Conservation (phyloP, 2,888 invertebrate species). For the Listrodromus nycthemerus region DNA sequence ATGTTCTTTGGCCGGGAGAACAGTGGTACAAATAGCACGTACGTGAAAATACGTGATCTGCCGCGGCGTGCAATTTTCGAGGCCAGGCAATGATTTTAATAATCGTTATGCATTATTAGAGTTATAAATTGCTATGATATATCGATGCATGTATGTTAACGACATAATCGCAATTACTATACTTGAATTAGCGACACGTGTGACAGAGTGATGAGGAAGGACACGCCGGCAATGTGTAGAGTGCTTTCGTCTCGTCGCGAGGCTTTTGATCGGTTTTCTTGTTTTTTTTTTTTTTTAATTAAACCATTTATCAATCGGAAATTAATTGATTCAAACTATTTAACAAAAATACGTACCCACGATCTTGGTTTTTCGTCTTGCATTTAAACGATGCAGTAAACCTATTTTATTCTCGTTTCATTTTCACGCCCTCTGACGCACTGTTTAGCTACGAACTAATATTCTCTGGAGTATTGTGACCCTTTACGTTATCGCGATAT, state of each 20-base stretch:
- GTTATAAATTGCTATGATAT: slow-evolving; percentile 56
- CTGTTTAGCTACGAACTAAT: not conserved
- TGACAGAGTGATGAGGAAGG: slow-evolving; percentile 61
- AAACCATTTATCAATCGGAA: slow-evolving; percentile 31
- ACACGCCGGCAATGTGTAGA: slow-evolving; percentile 68
- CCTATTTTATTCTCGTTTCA: slow-evolving; percentile 16
- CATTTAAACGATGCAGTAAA: slow-evolving; percentile 23
- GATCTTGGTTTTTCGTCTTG: slow-evolving; percentile 26
- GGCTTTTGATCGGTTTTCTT: slow-evolving; percentile 55
- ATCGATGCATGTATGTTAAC: slow-evolving; percentile 60
- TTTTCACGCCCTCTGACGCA: not conserved
- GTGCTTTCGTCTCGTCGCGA: slow-evolving; percentile 71
- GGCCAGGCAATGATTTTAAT: slow-evolving; percentile 62
- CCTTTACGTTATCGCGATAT: slow-evolving; percentile 7
- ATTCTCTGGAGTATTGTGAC: not conserved
- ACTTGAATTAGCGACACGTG: slow-evolving; percentile 50
- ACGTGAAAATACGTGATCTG: slow-evolving; percentile 43
- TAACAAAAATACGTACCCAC: slow-evolving; percentile 53
- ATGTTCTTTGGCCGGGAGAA: slow-evolving; percentile 49
- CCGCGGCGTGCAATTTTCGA: slow-evolving; percentile 62
- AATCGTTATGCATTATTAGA: slow-evolving; percentile 50
- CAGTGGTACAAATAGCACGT: not conserved
- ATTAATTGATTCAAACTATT: slow-evolving; percentile 40
- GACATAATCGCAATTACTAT: slow-evolving; percentile 51
- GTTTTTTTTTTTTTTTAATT: slow-evolving; percentile 14